Evolutionary conservation across 2,113 vertebrate species (phyloP).

Genomic region (Ciconia stormi): DNA sequence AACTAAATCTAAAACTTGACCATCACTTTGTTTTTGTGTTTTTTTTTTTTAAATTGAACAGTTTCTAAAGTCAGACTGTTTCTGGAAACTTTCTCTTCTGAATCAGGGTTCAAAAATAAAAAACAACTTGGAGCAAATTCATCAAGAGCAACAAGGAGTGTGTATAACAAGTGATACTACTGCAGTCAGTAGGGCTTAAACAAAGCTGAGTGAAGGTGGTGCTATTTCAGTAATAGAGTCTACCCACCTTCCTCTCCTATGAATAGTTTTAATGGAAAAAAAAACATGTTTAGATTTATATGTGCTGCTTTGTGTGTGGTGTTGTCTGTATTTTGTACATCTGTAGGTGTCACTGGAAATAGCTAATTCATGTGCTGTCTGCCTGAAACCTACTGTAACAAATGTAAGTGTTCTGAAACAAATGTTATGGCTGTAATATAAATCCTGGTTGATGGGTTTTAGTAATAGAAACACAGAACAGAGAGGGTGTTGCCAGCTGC

Average conservation of each 20-base stretch:
- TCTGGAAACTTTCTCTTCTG: not conserved
- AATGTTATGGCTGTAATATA: not conserved
- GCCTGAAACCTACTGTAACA: not conserved
- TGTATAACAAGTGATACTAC: not conserved
- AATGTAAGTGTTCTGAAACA: not conserved
- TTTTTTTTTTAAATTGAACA: not conserved
- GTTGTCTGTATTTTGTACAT: not conserved
- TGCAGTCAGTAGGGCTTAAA: not conserved
- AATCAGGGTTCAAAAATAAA: not conserved
- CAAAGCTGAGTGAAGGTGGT: not conserved
- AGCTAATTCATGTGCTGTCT: constrained; percentile 1
- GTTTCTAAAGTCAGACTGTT: not conserved
- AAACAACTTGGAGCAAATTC: not conserved
- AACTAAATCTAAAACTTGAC: not conserved
- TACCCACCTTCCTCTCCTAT: not conserved
- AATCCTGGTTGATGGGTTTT: not conserved
- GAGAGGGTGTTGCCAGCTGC: not conserved
- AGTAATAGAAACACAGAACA: not conserved
- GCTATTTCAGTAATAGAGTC: not conserved
- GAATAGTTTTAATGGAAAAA: not conserved
- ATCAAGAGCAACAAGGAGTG: not conserved
- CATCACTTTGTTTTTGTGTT: too few species aligned
- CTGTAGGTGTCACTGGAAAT: not conserved
- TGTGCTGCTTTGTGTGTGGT: not conserved
- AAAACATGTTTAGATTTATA: not conserved